A percentile compares a stretch with the other conserved stretches of the same genome.
Conservation (phyloP, 2,888 invertebrate genomes). For the Mesopsocus fuscifrons region DNA sequence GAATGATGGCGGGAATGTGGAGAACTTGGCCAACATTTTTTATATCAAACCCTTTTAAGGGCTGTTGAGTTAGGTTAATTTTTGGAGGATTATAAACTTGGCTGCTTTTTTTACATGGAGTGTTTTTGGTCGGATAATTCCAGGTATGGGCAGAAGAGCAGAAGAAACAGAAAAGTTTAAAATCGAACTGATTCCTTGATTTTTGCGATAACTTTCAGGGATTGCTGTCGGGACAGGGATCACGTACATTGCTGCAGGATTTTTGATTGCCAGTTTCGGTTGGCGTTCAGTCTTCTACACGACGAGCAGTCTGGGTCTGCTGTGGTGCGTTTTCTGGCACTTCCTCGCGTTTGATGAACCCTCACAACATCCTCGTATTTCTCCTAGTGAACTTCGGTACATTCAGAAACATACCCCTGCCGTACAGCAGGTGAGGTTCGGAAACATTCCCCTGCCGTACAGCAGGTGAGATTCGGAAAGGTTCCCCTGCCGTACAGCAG, state of each 20-base stretch:
- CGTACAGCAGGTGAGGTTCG: slow-evolving; percentile 14
- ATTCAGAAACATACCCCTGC: slow-evolving; percentile 37
- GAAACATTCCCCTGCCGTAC: too few relatives aligned
- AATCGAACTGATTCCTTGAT: not conserved
- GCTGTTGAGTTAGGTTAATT: too few relatives aligned
- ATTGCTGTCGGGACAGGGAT: slow-evolving; percentile 54
- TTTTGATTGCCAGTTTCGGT: slow-evolving; percentile 44
- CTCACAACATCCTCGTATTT: slow-evolving; percentile 44
- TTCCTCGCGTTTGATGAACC: slow-evolving; percentile 47
- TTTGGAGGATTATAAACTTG: too few relatives aligned
- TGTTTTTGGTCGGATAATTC: too few relatives aligned
- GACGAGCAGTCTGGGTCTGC: slow-evolving; percentile 39
- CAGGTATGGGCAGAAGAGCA: too few relatives aligned
- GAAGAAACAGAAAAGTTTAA: too few relatives aligned
- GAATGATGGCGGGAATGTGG: too few relatives aligned
- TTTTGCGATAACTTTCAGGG: slow-evolving; percentile 26
- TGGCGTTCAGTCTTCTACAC: slow-evolving; percentile 51
- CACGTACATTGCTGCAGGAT: slow-evolving; percentile 49
- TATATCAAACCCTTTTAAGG: too few relatives aligned
- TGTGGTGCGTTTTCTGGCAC: slow-evolving; percentile 50
- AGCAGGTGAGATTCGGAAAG: too few relatives aligned
- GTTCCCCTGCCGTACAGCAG: too few relatives aligned
- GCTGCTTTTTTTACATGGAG: too few relatives aligned
- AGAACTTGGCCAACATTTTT: too few relatives aligned
- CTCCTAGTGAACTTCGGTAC: slow-evolving; percentile 39